A percentile compares a stretch with the other conserved stretches of the same genome.
phyloP scores from a whole-genome alignment of 2,797 vertebrate genomes.

The Gila robusta region DNA sequence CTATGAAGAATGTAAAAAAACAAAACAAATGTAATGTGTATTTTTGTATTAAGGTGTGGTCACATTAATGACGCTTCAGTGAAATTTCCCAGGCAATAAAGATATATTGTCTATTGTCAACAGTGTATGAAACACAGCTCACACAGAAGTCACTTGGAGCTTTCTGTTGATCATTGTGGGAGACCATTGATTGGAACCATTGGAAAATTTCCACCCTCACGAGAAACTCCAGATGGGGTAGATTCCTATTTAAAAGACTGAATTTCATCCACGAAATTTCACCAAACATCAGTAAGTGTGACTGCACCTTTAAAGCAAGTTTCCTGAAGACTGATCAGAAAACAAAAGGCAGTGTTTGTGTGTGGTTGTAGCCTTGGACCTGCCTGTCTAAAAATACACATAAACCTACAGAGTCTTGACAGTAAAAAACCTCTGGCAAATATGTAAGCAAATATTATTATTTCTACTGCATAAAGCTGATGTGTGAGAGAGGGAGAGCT shows the following conservation, averaged over 20 bases:
- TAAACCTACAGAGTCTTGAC: slow-evolving; percentile 12
- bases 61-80: not conserved
- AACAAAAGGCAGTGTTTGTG: slow-evolving; percentile 30
- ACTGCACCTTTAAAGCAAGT: slow-evolving; percentile 1
- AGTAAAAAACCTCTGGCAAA: slow-evolving; percentile 33
- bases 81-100: not conserved
- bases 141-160: not conserved
- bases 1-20: not conserved
- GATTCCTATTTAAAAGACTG: not conserved
- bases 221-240: not conserved
- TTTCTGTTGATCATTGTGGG: not conserved
- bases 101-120: not conserved
- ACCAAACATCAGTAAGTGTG: not conserved
- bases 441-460: slow-evolving; percentile 37
- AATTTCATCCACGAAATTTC: not conserved
- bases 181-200: not conserved
- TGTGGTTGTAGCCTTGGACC: slow-evolving; percentile 8
- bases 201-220: not conserved
- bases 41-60: not conserved
- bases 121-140: not conserved
- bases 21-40: too few relatives aligned
- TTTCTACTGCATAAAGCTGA: slow-evolving; percentile 20
- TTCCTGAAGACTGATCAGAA: not conserved
- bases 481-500: slow-evolving; percentile 17
- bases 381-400: slow-evolving; percentile 36